Evolutionary conservation across 92 coral and sea anemone species (phyloP).

Genomic region (Anthopleura xanthogrammica): DNA sequence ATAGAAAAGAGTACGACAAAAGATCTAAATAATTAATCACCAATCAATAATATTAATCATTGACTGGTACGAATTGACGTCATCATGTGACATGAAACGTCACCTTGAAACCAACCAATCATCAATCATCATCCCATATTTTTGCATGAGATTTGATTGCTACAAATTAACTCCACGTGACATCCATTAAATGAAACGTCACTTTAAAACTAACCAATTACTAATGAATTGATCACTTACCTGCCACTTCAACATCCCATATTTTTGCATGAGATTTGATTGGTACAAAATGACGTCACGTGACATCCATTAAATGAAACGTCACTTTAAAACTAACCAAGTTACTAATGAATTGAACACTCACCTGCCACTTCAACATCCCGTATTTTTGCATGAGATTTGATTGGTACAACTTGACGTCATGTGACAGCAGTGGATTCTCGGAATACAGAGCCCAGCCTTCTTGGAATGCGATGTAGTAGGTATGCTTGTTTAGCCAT

Average conservation of each 20-base stretch:
- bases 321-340: too few relatives aligned
- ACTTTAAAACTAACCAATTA: too few relatives aligned
- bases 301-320: constrained; percentile 20
- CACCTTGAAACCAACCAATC: too few relatives aligned
- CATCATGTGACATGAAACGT: constrained; percentile 41
- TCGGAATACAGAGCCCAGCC: constrained; percentile 80
- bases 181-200: not conserved
- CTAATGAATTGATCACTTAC: constrained; percentile 25
- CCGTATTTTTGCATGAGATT: constrained; percentile 58
- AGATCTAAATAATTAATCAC: too few relatives aligned
- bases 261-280: constrained; percentile 40
- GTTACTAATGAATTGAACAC: not conserved
- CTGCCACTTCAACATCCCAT: constrained; percentile 83
- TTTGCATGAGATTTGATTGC: constrained; percentile 38
- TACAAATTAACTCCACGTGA: constrained; percentile 56
- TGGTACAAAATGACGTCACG: constrained; percentile 51
- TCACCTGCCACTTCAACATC: constrained; percentile 80
- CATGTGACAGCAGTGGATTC: constrained; percentile 69
- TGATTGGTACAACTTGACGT: constrained; percentile 45
- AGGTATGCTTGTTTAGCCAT: constrained; percentile 65
- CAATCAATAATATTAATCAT: not conserved
- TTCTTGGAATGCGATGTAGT: constrained; percentile 68
- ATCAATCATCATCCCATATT: constrained; percentile 57
- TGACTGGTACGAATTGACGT: constrained; percentile 40
- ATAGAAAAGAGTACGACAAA: too few relatives aligned